Evolutionary conservation across 1,140 invertebrate species (phyloP).

Genomic region (Pogonus chalceus): DNA sequence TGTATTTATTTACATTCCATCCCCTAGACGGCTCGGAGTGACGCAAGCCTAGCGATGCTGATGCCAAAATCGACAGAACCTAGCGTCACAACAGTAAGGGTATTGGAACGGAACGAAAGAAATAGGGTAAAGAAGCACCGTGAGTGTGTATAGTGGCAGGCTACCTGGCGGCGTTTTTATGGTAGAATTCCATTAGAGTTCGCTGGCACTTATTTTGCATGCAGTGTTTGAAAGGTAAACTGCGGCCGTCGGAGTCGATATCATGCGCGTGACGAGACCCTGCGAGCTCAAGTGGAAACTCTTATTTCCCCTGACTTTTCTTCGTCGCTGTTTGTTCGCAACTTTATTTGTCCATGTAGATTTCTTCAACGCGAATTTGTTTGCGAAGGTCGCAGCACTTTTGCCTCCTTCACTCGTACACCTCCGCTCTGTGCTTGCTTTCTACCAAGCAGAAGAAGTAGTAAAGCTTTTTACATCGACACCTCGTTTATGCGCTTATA

Average conservation of each 20-base stretch:
- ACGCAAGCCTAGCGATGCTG: too few relatives aligned
- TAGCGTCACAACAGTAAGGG: too few relatives aligned
- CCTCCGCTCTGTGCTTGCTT: too few relatives aligned
- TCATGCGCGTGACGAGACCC: neutral
- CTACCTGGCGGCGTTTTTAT: neutral
- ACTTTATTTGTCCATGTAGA: constrained; percentile 6
- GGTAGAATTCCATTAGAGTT: constrained; percentile 2
- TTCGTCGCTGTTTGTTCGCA: neutral
- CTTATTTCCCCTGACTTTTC: constrained; percentile 6
- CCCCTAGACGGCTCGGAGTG: too few relatives aligned
- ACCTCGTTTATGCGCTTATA: neutral
- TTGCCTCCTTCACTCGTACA: neutral
- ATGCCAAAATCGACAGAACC: too few relatives aligned
- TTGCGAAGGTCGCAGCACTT: neutral
- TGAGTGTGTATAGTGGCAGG: too few relatives aligned
- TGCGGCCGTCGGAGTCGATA: neutral
- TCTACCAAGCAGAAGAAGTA: too few relatives aligned
- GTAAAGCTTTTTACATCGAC: neutral
- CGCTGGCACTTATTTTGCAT: constrained; percentile 1
- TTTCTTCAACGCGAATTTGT: neutral
- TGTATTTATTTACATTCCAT: too few relatives aligned
- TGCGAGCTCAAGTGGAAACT: constrained; percentile 1
- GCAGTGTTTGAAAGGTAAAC: constrained; percentile 2
- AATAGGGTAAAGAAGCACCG: too few relatives aligned
- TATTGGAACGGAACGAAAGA: too few relatives aligned